These are phyloP conservation scores for Stichodactyla mertensii DNA, from an alignment of 64 coral and sea anemone genomes.

Conservation along the genomic window DNA sequence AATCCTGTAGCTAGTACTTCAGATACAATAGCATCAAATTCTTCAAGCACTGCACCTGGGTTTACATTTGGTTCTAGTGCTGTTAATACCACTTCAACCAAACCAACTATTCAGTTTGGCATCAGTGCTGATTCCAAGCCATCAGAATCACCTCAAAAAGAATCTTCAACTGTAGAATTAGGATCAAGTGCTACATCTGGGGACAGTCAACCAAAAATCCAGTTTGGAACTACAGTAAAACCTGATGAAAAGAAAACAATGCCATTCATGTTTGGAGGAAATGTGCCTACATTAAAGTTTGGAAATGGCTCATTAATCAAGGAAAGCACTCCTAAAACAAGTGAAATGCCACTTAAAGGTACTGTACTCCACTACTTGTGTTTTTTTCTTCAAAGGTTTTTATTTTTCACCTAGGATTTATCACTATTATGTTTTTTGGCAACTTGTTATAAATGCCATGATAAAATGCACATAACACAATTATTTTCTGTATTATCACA, in stretches of 20 bases:
- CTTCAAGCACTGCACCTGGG: not conserved
- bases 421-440: no score
- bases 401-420: no score
- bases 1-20: not conserved
- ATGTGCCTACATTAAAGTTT: not conserved
- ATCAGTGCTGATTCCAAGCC: not conserved
- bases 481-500: not conserved
- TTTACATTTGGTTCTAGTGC: slow-evolving; percentile 4
- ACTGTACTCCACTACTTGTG: not conserved
- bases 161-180: not conserved
- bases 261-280: not conserved
- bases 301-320: not conserved
- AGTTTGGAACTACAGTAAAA: not conserved
- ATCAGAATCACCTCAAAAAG: not conserved
- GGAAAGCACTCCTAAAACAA: not conserved
- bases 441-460: no score
- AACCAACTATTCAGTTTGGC: not conserved
- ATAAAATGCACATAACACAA: no score
- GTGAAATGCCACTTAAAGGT: not conserved
- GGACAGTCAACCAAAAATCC: not conserved
- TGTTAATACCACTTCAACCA: not conserved
- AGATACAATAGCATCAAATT: not conserved
- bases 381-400: no score
- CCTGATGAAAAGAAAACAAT: not conserved
- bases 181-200: not conserved